A percentile compares a stretch with the other conserved stretches of the same genome.
Evolutionary conservation across 1,140 invertebrate genomes (phyloP).

Genomic region (Dryas iulia): DNA sequence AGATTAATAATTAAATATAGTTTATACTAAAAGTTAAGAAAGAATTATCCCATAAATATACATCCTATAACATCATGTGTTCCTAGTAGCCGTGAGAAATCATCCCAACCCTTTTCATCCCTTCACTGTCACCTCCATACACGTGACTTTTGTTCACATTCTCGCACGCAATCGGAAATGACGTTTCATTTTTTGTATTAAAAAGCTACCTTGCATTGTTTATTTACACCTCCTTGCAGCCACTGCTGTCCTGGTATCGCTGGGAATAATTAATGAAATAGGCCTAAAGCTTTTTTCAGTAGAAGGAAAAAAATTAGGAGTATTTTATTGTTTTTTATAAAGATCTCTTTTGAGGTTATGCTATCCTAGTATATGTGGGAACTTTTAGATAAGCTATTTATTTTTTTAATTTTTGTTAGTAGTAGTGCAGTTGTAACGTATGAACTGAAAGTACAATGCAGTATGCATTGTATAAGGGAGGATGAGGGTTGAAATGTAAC

Average conservation of each 20-base stretch:
- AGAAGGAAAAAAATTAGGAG: not conserved
- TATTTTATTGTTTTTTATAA: no score
- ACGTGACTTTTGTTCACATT: not conserved
- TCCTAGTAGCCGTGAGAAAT: slow-evolving; percentile 15
- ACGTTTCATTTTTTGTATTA: not conserved
- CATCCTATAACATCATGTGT: not conserved
- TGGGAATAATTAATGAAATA: slow-evolving; percentile 17
- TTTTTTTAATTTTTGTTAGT: no score
- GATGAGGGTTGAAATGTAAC: no score
- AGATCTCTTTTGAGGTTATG: no score
- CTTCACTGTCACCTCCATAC: not conserved
- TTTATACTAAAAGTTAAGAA: no score
- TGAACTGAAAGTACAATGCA: no score
- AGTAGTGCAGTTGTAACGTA: no score
- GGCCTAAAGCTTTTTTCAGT: not conserved
- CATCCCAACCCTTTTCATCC: slow-evolving; percentile 16
- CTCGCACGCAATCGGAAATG: not conserved
- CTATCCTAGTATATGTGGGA: no score
- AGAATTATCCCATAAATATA: not conserved
- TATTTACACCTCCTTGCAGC: not conserved
- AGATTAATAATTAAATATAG: no score
- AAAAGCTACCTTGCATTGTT: not conserved
- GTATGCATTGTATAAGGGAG: no score
- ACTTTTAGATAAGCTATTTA: no score
- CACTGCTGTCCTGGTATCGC: slow-evolving; percentile 20